Evolutionary conservation across 1,140 invertebrate genomes (phyloP).

Genomic region (Fopius arisanus): DNA sequence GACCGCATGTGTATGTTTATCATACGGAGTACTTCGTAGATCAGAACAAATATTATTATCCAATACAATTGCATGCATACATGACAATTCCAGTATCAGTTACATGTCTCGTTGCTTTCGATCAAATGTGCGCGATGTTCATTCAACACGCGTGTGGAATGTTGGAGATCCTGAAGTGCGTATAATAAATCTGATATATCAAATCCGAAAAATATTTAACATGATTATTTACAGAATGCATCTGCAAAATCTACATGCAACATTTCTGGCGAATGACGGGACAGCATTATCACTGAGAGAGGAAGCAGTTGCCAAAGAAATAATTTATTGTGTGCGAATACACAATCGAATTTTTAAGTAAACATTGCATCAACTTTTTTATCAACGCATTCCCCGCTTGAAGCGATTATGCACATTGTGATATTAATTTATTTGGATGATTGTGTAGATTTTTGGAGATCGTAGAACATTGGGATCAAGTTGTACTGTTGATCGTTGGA

Average conservation of each 20-base stretch:
- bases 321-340: background rate
- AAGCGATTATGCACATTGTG: too few species aligned
- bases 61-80: conserved; percentile 29
- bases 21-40: conserved; percentile 29
- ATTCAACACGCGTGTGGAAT: conserved; percentile 32
- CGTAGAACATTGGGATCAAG: background rate
- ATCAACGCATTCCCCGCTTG: background rate
- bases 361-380: background rate
- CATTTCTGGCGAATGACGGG: background rate
- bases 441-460: background rate
- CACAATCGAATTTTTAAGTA: background rate
- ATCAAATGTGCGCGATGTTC: conserved; percentile 21
- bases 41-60: conserved; percentile 24
- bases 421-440: too few species aligned
- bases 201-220: background rate
- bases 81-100: conserved; percentile 20
- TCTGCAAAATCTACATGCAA: background rate
- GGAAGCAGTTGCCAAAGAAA: background rate
- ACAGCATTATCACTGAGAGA: background rate
- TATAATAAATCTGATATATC: background rate
- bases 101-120: conserved; percentile 15
- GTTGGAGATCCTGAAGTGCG: conserved; percentile 21
- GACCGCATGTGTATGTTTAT: conserved; percentile 26
- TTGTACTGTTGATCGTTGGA: background rate
- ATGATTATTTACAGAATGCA: background rate